Base-by-base conservation (phyloP, 2,888 invertebrate genomes). In the Heteromyza rotundicornis region DNA sequence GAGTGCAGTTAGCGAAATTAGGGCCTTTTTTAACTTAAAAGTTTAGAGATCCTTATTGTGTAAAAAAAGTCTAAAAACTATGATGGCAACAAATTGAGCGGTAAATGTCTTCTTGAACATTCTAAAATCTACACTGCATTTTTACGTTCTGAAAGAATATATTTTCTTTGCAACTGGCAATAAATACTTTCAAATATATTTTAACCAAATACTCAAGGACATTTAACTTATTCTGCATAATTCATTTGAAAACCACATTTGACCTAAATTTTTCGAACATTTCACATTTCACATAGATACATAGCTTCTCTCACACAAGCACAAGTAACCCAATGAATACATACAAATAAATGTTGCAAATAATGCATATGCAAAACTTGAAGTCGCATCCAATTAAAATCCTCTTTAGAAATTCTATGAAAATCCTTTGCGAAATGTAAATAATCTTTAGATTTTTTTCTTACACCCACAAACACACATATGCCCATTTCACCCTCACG, bases 321-420 rank as follows among this genome's bases (percentile, higher is more conserved):
- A 40, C 40, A 40, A 8, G n/a, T n/a, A 40, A 5, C 32, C 40
- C 3, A 8, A 40, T n/a, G 3, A 7, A 40, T n/a, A 40, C n/a
- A 40, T 7, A 14, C 8, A 40, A 12, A n/a, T 40, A n/a, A 8
- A 40, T 40, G 40, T 40, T 27, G 27, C 27, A 27, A 27, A 27
- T 27, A 27, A 27, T 27, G 10, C 27, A 27, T n/a, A n/a, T 47
- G 17, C 2, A 47, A 47, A 47, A 47, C 47, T 47, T 47, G 12
- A 40, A 35, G 17, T 49, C 56, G 55, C 64, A 61, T 68, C 65
- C 64, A 67, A 66, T 70, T 65, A 65, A 60, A 44, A 47, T 60
- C 57, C 65, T 64, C 64, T 70, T 70, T 63, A 60, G 58, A 68
- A 70, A 64, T 64, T 64, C 52, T 63, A 54, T 60, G 54, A 36